Evolutionary conservation across 35 echinoderm and acorn worm genomes (phyloP), one percentile per base, ranked within the genome.

Genomic region (Strongylocentrotus purpuratus): DNA sequence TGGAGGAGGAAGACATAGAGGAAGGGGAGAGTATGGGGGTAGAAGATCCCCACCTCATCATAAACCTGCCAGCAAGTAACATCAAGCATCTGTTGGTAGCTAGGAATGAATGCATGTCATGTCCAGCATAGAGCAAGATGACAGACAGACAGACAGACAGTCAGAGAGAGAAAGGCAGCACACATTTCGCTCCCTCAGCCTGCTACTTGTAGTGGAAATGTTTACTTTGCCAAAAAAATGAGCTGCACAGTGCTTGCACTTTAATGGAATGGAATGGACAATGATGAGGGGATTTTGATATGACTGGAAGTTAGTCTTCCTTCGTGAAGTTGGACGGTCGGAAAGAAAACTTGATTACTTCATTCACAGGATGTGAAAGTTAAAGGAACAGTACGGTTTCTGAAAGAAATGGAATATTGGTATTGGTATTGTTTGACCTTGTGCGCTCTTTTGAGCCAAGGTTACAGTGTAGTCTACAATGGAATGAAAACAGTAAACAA

Each of bases 41-140:
- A 91, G 97, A 15, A 96, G 95, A 88, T 97, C 97, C 33, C 97
- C 97, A 17, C 97, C 95, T 25, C 97, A 96, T 46, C 95, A 96
- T 33, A 96, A 96, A 32, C 95, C 94, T 22, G 89, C 94, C 52
- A 97, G 90, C 94, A 97, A 65, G 52, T 96, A 97, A 86, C 4
- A 31, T 33, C 85, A 86, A 31, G 85, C 10, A 7, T 33, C 33
- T 85, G 0, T 86, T 33, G 33, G 20, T 31, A 28, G 85, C 22
- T 41, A 41, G 35, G 50, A 55, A 12, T 6, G 7, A 1, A 55
- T 55, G 50, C 50, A 55, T 55, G 50, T 10, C 11, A 13, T 55
- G 50, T 55, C 50, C 50, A 55, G 50, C 50, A 14, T 0, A 55
- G 10, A 55, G 10, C 11, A 55, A 55, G 50, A 15, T 55, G 50